Conservation (phyloP, 2,888 invertebrate species). For the Diadegma fenestrale region DNA sequence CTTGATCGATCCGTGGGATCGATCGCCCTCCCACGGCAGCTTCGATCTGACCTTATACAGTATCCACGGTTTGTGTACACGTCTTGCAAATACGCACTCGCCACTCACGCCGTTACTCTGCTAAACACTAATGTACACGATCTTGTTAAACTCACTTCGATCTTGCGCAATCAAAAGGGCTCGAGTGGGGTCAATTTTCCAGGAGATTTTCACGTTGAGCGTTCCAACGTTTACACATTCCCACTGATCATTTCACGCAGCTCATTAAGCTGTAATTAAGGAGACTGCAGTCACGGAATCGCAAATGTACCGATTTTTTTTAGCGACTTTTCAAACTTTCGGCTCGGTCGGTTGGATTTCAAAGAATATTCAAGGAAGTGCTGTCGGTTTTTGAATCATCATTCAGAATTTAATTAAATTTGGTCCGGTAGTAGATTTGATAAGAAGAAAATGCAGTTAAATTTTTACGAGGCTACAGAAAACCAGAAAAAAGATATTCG, state of each 20-base stretch:
- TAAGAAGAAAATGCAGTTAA: no score
- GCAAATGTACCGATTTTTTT: neutral
- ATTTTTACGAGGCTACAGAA: no score
- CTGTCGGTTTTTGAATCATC: no score
- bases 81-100: neutral
- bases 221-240: neutral
- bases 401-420: no score
- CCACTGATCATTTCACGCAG: neutral
- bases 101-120: neutral
- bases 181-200: neutral
- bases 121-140: neutral
- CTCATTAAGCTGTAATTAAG: neutral
- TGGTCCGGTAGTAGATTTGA: no score
- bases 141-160: conserved; percentile 1
- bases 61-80: conserved; percentile 56
- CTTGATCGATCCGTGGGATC: conserved; percentile 82
- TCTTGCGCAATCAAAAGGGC: neutral
- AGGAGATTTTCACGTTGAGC: neutral
- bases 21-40: conserved; percentile 81
- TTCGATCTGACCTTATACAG: conserved; percentile 74
- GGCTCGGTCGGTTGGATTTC: no score
- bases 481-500: no score
- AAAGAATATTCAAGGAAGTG: no score
- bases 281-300: no score
- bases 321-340: neutral